Evolutionary conservation across 1,140 invertebrate species (phyloP), one percentile per base, ranked within the genome.

Genomic region (Pentalonia nigronervosa): DNA sequence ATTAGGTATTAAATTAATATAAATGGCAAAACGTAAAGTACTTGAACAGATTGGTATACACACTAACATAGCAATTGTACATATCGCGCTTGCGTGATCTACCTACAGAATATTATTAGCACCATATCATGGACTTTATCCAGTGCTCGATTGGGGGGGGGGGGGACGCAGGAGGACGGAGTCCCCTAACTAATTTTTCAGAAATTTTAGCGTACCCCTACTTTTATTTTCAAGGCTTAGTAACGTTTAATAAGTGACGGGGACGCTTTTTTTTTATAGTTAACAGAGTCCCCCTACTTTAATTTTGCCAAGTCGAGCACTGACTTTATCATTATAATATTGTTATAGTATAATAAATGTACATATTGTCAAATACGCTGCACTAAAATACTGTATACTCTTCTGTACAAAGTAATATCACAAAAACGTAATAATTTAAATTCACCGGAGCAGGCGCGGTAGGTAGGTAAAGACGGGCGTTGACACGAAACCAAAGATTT

Each of bases 341-440:
- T 76, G n/a, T n/a, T 76, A 76, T 76, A 17, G 17, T 76, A n/a
- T n/a, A 76, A 76, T 76, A 76, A n/a, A 76, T 76, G 60, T 4
- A 76, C n/a, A 17, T 14, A n/a, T 76, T 17, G 34, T 41, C 81
- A 9, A 83, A 50, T 50, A 47, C 41, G 25, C 25, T 25, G 14
- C 25, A 25, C 30, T 36, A 17, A 45, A 25, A 47, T 45, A n/a
- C 84, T 20, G 23, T 36, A 9, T 53, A 53, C 81, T 83, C 21
- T 20, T 53, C 20, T 53, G 7, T 47, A 87, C 14, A 45, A 14
- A 47, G 4, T 41, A 30, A 47, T 14, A 76, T 34, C 60, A 76
- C 30, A n/a, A 76, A n/a, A 76, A n/a, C 60, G 30, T 87, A 87
- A 87, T 87, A 87, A 48, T 87, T 47, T 45, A 47, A 87, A 87